These are phyloP conservation scores for Acrobasis repandana DNA, from an alignment of 2,888 invertebrate genomes.

Conservation along the genomic window DNA sequence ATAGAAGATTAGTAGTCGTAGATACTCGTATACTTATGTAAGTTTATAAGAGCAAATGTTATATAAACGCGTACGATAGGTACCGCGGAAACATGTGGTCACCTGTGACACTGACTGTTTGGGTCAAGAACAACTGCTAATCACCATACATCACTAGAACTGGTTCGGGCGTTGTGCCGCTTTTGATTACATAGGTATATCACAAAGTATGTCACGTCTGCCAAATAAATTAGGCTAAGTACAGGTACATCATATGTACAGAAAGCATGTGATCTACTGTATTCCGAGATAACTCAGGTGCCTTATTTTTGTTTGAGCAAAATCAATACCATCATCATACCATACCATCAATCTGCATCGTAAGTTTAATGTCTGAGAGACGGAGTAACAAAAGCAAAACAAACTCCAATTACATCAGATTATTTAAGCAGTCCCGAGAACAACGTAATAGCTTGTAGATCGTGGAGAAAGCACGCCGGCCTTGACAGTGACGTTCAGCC, in stretches of 20 bases:
- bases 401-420: slow-evolving; percentile 68
- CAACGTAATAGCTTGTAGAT: slow-evolving; percentile 62
- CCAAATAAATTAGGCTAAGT: no score
- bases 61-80: slow-evolving; percentile 15
- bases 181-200: background rate
- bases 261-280: no score
- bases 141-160: slow-evolving; percentile 54
- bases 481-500: slow-evolving; percentile 75
- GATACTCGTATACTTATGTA: no score
- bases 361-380: slow-evolving; percentile 34
- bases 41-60: no score
- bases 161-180: slow-evolving; percentile 43
- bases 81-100: slow-evolving; percentile 13
- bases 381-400: slow-evolving; percentile 45
- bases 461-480: slow-evolving; percentile 75
- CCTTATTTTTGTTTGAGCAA: no score
- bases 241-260: no score
- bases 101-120: slow-evolving; percentile 47
- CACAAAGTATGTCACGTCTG: no score
- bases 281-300: no score
- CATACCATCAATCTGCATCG: slow-evolving; percentile 19
- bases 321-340: no score
- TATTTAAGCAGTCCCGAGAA: slow-evolving; percentile 58
- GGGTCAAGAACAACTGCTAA: slow-evolving; percentile 66
- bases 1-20: no score